Conservation (phyloP, 1,140 invertebrate genomes). For the Lepidostoma basale region DNA sequence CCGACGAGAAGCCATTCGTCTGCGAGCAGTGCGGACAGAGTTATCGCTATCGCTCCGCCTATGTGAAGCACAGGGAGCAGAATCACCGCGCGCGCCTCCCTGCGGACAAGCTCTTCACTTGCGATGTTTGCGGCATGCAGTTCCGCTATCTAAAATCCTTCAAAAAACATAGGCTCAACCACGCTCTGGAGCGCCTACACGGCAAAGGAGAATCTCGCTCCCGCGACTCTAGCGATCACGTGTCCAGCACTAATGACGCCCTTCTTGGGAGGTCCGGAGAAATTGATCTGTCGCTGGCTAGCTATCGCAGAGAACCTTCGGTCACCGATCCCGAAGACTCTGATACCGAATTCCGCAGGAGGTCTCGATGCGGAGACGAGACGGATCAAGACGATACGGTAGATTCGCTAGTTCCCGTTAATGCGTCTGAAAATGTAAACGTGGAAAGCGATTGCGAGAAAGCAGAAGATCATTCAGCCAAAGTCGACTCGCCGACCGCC, state of each 20-base stretch:
- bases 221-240: conserved; percentile 66
- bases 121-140: conserved; percentile 88
- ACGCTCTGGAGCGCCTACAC: conserved; percentile 80
- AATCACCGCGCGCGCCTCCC: conserved; percentile 84
- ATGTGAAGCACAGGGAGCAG: conserved; percentile 86
- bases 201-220: conserved; percentile 58
- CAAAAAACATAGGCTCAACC: conserved; percentile 86
- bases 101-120: conserved; percentile 87
- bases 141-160: conserved; percentile 88
- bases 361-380: conserved; percentile 48
- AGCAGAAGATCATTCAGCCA: conserved; percentile 48
- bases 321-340: conserved; percentile 50
- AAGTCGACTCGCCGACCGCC: conserved; percentile 47
- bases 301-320: conserved; percentile 49
- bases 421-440: conserved; percentile 10
- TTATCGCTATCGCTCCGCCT: conserved; percentile 86
- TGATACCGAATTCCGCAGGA: conserved; percentile 47
- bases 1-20: conserved; percentile 86
- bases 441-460: conserved; percentile 50
- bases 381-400: conserved; percentile 73
- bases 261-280: conserved; percentile 60
- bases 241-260: conserved; percentile 75
- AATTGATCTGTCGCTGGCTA: conserved; percentile 59
- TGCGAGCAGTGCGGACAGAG: conserved; percentile 90
- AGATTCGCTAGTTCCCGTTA: conserved; percentile 61